These are phyloP conservation scores for Gastrophysa polygoni DNA, from an alignment of 2,888 invertebrate genomes.

Conservation along the genomic window DNA sequence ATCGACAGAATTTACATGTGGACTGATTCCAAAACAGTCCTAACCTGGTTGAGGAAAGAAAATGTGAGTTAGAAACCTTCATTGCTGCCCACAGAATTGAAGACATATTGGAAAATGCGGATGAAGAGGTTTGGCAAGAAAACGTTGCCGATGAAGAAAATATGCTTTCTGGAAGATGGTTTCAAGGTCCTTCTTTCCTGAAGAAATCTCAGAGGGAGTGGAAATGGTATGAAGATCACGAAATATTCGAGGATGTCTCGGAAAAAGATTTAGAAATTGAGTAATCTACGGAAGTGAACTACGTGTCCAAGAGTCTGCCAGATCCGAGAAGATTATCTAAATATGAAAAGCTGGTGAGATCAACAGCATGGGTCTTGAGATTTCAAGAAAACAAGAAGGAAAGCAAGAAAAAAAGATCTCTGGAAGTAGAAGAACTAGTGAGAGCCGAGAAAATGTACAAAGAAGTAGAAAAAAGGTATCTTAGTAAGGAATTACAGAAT, in stretches of 20 bases:
- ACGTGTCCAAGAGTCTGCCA: background rate
- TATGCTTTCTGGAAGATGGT: background rate
- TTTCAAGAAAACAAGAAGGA: background rate
- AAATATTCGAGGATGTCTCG: background rate
- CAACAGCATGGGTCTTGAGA: background rate
- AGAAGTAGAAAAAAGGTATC: too few relatives aligned
- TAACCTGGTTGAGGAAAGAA: too few relatives aligned
- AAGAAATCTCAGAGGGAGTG: background rate
- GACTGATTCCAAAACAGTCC: too few relatives aligned
- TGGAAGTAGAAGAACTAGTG: background rate
- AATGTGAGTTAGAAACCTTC: background rate
- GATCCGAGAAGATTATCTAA: background rate
- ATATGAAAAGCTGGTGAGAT: conserved; percentile 1
- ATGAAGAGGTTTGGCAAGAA: background rate
- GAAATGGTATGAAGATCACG: background rate
- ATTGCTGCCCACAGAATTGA: background rate
- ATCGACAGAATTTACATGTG: too few relatives aligned
- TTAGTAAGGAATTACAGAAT: too few relatives aligned
- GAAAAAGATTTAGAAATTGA: background rate
- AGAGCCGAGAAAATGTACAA: background rate
- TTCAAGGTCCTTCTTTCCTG: background rate
- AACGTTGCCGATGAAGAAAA: too few relatives aligned
- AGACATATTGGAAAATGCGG: background rate
- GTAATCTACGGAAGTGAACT: background rate
- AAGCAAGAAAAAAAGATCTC: background rate